Evolutionary conservation across 2,888 invertebrate genomes (phyloP), one percentile per base, ranked within the genome.

Genomic region (Galeruca laticollis): DNA sequence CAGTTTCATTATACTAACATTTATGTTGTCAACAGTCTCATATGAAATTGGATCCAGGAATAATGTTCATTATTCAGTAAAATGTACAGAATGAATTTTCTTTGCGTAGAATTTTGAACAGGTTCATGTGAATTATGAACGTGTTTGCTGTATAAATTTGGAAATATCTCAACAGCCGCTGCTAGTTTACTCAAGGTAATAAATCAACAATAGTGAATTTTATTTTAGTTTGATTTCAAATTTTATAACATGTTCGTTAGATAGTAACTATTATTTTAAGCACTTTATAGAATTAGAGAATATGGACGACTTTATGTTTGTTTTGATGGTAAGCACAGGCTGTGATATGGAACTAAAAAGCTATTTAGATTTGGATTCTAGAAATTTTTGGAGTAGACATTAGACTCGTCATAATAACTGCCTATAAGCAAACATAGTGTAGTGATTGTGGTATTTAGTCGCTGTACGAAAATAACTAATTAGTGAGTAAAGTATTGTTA

Each of bases 131-230:
- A 54, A 51, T 51, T 10, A 51, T 21, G 31, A n/a, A 6, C 31
- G 21, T 54, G 31, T 54, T 54, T 54, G 54, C 8, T 9, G 54
- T 33, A 54, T 33, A 54, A 54, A 54, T 54, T 54, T 40, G n/a
- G 6, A 40, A 40, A 40, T 13, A 40, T 40, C 11, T 40, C 40
- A 40, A 13, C 40, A 40, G 40, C n/a, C 40, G n/a, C 13, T n/a
- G n/a, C n/a, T n/a, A 1, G n/a, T 6, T 26, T 26, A 26, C 26
- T 26, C 6, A 40, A n/a, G n/a, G 40, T 13, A 5, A 5, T n/a
- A n/a, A 13, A 40, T 2, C 40, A 40, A 40, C 40, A 40, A 1
- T 40, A 40, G n/a, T 4, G 5, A 40, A 6, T 6, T n/a, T 37
- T 2, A 6, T 40, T 40, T 10, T 5, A 4, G n/a, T 11, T 11